Evolutionary conservation across 2,113 vertebrate species (phyloP), one percentile per base, ranked within the genome.

Genomic region (Symphodus melops): DNA sequence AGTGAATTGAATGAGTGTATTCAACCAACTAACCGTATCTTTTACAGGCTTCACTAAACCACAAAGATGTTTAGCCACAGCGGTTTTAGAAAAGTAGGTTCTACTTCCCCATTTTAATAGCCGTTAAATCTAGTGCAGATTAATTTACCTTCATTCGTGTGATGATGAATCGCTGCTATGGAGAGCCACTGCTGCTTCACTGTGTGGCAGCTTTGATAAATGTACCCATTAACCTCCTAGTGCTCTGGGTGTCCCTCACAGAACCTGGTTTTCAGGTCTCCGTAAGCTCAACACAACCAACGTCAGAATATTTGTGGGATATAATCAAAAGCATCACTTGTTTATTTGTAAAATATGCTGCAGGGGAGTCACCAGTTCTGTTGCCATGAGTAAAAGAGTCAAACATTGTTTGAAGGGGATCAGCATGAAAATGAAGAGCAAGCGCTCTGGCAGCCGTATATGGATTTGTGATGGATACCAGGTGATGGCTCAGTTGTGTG

Each of bases 151-250:
- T 90, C 87, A 86, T 90, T 85, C 49, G 17, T 64, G 41, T 62
- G 81, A 88, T 93, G 89, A 92, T 89, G 86, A 85, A 91, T 89
- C 23, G 9, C 80, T 78, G 37, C 76, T 63, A 52, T 69, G 80
- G 82, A 79, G 23, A 58, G 85, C 83, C 75, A 54, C 89, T 79
- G 87, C 84, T 61, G 87, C 79, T 85, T 84, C 88, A 85, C 77
- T 87, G 73, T 82, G 81, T 83, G 87, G 86, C 92, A 91, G 82
- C 69, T 90, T 83, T 92, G 89, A 91, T 89, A 78, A 92, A 91
- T 92, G 88, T 83, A 83, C 76, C 84, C 75, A 92, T 93, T 93
- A 92, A 87, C 88, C 87, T 89, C 82, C 77, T 59, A 42, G 72
- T 67, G 88, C 88, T 90, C 76, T 59, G 73, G 70, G 73, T 88